These are phyloP conservation scores for Glyptemys insculpta DNA, from an alignment of 2,797 vertebrate species.

Conservation along the genomic window DNA sequence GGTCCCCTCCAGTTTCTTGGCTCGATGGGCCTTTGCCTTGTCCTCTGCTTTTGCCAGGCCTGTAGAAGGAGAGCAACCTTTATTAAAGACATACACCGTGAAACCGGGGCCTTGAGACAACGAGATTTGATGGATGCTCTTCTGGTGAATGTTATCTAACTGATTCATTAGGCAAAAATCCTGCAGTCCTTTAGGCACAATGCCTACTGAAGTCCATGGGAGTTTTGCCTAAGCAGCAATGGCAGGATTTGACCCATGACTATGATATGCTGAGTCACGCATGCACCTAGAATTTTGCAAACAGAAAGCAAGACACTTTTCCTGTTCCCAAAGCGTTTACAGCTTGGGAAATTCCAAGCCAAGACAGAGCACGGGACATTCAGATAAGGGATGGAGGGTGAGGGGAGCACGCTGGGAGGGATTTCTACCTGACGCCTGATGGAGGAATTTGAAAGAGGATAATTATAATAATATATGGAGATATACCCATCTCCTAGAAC, in stretches of 20 bases:
- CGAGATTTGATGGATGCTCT: neutral
- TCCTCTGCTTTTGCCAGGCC: slow-evolving; percentile 96
- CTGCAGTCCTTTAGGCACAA: neutral
- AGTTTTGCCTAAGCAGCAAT: neutral
- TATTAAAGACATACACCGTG: neutral
- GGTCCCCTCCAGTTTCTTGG: slow-evolving; percentile 86
- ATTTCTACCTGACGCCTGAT: neutral
- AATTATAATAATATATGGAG: no score
- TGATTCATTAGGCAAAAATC: neutral
- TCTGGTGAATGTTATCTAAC: neutral
- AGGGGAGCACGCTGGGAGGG: neutral
- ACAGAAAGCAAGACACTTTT: neutral
- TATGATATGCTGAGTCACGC: neutral
- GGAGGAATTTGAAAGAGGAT: neutral
- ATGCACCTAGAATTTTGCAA: neutral
- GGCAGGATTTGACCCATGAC: neutral
- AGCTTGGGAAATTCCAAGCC: neutral
- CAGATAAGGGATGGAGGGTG: neutral
- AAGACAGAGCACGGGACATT: neutral
- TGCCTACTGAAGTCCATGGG: neutral
- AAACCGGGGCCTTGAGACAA: neutral
- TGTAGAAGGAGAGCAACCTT: slow-evolving; percentile 55
- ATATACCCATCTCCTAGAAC: no score
- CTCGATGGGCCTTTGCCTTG: slow-evolving; percentile 91
- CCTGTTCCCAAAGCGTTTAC: neutral